These are phyloP conservation scores for Candoia aspera DNA, from an alignment of 2,113 vertebrate genomes.

Conservation along the genomic window DNA sequence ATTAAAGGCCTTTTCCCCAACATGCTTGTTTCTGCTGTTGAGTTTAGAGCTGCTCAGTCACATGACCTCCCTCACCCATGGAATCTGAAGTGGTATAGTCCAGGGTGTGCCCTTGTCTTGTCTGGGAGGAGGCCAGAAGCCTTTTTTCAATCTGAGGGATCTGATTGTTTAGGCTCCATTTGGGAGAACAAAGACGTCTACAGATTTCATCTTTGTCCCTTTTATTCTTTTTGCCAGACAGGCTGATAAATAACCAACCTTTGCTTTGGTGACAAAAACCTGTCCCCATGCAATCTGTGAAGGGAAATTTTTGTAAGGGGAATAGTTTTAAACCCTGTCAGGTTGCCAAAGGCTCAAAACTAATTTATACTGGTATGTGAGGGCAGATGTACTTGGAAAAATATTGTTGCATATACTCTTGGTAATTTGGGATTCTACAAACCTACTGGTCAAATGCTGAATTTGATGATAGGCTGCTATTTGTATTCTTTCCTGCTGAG, in stretches of 20 bases:
- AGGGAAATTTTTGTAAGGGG: not conserved
- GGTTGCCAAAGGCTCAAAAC: not conserved
- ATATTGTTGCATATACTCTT: not conserved
- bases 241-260: not conserved
- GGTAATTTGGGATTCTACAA: not conserved
- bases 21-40: not conserved
- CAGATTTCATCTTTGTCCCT: not conserved
- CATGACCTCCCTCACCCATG: not conserved
- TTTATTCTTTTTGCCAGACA: not conserved
- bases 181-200: not conserved
- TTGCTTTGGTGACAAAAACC: not conserved
- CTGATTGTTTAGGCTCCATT: not conserved
- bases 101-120: not conserved
- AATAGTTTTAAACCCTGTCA: not conserved
- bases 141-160: not conserved
- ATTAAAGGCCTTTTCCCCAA: not conserved
- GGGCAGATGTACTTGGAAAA: not conserved
- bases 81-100: not conserved
- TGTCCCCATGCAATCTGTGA: not conserved
- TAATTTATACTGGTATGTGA: not conserved
- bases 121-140: not conserved
- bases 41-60: not conserved
- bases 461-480: not conserved
- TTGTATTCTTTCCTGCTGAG: not conserved
- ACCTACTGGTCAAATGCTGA: no score